Evolutionary conservation across 2,888 invertebrate genomes (phyloP).

Genomic region (Stomorhina lunata): DNA sequence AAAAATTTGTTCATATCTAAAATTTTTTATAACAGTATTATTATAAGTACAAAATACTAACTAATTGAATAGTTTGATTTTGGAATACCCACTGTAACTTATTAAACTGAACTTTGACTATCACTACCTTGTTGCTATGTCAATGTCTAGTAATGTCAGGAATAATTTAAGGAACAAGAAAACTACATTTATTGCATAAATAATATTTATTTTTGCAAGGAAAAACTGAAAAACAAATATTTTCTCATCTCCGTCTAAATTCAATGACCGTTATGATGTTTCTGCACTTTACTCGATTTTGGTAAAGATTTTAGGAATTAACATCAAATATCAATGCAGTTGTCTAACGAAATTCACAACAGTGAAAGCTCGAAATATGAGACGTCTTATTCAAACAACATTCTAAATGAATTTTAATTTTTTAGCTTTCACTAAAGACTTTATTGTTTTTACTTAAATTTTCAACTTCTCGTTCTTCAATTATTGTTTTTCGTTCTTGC

Average conservation of each 20-base stretch:
- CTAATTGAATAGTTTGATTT: no score
- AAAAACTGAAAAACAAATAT: not conserved
- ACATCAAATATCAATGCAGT: not conserved
- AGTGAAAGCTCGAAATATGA: no score
- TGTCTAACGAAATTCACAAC: not conserved
- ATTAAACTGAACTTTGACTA: slow-evolving; percentile 74
- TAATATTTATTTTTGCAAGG: slow-evolving; percentile 23
- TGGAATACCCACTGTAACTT: slow-evolving; percentile 16
- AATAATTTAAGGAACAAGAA: slow-evolving; percentile 1
- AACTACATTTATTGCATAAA: slow-evolving; percentile 32
- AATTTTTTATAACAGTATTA: no score
- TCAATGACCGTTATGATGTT: not conserved
- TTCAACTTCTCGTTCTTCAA: not conserved
- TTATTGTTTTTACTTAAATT: not conserved
- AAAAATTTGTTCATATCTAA: no score
- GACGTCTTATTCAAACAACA: not conserved
- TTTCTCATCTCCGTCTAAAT: slow-evolving; percentile 53
- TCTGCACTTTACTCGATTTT: not conserved
- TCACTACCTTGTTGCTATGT: slow-evolving; percentile 62
- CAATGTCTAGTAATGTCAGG: not conserved
- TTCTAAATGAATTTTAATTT: not conserved
- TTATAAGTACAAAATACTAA: no score
- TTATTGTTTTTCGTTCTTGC: not conserved
- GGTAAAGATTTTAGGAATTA: not conserved
- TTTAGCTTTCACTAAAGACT: not conserved